Evolutionary conservation across 1,140 invertebrate genomes (phyloP).

Genomic region (Cydia splendana): DNA sequence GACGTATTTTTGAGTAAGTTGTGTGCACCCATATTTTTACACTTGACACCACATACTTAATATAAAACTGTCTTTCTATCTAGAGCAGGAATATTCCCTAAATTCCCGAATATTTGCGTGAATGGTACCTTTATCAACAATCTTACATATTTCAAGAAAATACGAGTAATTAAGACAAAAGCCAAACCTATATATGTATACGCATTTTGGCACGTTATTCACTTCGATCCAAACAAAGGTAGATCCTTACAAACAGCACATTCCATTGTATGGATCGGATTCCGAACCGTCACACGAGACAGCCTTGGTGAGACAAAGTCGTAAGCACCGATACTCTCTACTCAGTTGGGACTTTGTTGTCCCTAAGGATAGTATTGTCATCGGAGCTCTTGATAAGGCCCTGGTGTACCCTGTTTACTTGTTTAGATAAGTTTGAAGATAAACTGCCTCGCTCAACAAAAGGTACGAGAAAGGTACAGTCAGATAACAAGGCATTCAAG

Average conservation of each 20-base stretch:
- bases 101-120: background rate
- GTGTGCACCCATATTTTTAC: too few species aligned
- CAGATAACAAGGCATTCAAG: conserved; percentile 5
- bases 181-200: background rate
- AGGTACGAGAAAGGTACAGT: conserved; percentile 11
- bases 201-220: background rate
- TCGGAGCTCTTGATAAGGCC: conserved; percentile 6
- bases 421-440: conserved; percentile 13
- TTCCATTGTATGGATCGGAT: conserved; percentile 25
- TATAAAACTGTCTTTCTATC: too few species aligned
- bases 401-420: conserved; percentile 1
- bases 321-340: background rate
- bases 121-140: background rate
- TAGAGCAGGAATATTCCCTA: background rate
- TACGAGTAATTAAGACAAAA: conserved; percentile 2
- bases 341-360: background rate
- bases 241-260: conserved; percentile 11
- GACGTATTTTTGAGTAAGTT: too few species aligned
- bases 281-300: conserved; percentile 19
- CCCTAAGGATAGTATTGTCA: background rate
- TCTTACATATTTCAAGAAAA: background rate
- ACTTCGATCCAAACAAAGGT: conserved; percentile 2
- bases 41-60: too few species aligned
- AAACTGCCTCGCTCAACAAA: conserved; percentile 6
- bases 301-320: background rate